Base-by-base conservation (phyloP, 2,113 vertebrate species). In the Erythrocercus mccallii region DNA sequence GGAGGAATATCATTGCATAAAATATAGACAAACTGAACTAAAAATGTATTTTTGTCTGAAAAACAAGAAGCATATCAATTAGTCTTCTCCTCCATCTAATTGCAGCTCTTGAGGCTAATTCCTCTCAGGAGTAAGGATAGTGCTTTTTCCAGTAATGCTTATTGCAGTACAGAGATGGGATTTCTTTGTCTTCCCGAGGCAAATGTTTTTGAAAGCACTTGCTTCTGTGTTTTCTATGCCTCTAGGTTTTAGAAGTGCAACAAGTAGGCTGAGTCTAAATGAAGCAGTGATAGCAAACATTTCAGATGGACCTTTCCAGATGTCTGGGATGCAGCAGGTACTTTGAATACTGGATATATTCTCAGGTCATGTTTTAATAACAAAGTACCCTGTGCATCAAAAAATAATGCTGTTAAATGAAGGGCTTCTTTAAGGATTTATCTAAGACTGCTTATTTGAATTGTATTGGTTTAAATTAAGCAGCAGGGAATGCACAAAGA, bases 261-360 rank as follows among this genome's bases (percentile, higher is more conserved):
- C 42, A 47, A 35, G 20, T 35, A 8, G 16, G 2, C 18, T 0
- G 30, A 38, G 17, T 51, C 28, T 35, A 37, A 78, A 27, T 22
- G 54, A 22, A 51, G 58, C 40, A 30, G 38, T 2, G 58, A 2
- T 5, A 42, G 33, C 4, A 2, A 15, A 37, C 2, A 0, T 9
- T 42, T 45, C 40, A 88, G 53, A 58, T 19, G 21, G n/a, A 24
- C 31, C 45, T 65, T 88, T 61, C 72, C 47, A 48, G n/a, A 24
- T 33, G 28, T 3, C 54, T 48, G 11, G 45, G 30, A 21, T 45
- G 56, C 69, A 37, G 30, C 57, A 65, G 85, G 85, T 38, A 16
- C 40, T 48, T 21, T 28, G 33, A 47, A 22, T 28, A 17, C 37
- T 11, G 25, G 13, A 8, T 38, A 2, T 44, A 11, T n/a, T 71